These are phyloP conservation scores for Coracopsis vasa DNA, from an alignment of 2,113 vertebrate genomes.

Conservation along the genomic window DNA sequence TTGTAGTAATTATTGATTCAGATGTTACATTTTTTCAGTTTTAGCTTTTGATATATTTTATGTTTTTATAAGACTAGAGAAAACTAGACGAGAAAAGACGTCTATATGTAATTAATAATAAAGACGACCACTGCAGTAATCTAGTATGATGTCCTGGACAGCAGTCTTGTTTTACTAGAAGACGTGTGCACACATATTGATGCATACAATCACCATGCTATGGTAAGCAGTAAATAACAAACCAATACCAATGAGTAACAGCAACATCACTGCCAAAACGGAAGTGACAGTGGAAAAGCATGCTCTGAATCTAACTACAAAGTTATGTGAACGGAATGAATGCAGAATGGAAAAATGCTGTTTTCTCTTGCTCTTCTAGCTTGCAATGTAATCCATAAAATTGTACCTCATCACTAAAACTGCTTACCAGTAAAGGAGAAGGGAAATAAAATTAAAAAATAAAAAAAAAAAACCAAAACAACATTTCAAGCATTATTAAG, in stretches of 20 bases:
- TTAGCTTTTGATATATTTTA: not conserved
- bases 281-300: not conserved
- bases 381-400: not conserved
- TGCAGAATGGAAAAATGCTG: not conserved
- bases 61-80: not conserved
- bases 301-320: not conserved
- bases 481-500: not conserved
- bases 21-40: not conserved
- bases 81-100: not conserved
- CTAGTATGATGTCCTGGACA: not conserved
- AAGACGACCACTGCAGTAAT: not conserved
- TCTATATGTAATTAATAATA: not conserved
- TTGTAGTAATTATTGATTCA: not conserved
- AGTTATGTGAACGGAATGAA: not conserved
- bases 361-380: not conserved
- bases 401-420: not conserved
- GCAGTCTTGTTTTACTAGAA: not conserved
- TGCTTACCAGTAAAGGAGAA: not conserved
- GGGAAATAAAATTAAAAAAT: not conserved
- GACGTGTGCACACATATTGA: rapidly evolving
- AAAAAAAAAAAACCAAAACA: not conserved
- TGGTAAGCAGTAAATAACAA: not conserved
- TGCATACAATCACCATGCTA: not conserved
- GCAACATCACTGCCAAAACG: not conserved
- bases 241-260: not conserved